Conservation (phyloP, 2,797 vertebrate genomes). For the Darevskia mixta region DNA sequence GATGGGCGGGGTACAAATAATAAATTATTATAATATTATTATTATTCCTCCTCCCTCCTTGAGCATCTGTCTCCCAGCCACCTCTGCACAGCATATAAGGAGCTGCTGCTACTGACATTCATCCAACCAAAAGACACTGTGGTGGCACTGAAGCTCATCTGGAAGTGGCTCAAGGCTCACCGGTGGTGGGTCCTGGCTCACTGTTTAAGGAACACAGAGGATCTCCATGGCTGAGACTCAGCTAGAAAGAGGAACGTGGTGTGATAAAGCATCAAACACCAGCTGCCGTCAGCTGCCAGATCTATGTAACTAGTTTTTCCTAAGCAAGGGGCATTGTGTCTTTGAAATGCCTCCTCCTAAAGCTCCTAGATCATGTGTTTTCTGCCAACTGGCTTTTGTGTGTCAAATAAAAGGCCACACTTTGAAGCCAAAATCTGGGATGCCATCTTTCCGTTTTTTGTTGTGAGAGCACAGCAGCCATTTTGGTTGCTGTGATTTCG, state of each 20-base stretch:
- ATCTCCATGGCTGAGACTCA: conserved; percentile 47
- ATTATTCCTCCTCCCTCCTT: too few relatives aligned
- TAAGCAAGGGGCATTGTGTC: conserved; percentile 21
- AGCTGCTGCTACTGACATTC: too few relatives aligned
- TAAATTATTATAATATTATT: too few relatives aligned
- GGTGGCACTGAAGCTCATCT: too few relatives aligned
- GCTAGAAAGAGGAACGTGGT: conserved; percentile 69
- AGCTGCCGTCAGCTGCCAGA: conserved; percentile 56
- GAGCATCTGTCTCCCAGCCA: too few relatives aligned
- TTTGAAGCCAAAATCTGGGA: too few relatives aligned
- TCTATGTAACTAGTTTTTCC: conserved; percentile 58
- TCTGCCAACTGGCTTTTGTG: conserved; percentile 39
- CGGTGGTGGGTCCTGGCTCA: background rate
- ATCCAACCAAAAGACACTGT: too few relatives aligned
- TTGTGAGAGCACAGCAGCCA: too few relatives aligned
- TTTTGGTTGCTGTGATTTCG: too few relatives aligned
- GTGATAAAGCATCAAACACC: conserved; percentile 51
- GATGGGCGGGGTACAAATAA: too few relatives aligned
- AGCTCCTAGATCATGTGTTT: conserved; percentile 20
- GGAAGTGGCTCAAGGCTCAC: too few relatives aligned
- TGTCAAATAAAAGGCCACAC: background rate
- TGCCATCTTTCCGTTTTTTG: background rate
- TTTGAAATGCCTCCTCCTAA: background rate
- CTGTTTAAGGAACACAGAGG: conserved; percentile 33
- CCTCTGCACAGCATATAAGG: too few relatives aligned